Evolutionary conservation across 2,888 invertebrate genomes (phyloP), one percentile per base, ranked within the genome.

Genomic region (Phyllotreta striolata): DNA sequence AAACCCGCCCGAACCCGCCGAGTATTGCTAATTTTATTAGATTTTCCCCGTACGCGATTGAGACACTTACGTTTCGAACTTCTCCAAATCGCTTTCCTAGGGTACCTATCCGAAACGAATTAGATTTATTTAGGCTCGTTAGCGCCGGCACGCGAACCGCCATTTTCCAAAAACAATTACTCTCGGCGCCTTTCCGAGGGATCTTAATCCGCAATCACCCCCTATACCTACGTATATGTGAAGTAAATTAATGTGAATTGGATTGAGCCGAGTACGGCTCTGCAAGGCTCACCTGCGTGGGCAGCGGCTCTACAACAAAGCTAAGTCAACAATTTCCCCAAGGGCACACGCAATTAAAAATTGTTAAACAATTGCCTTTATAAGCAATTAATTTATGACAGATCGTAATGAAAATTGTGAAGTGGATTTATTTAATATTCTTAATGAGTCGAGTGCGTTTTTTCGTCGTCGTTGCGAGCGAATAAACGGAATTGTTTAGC

Each of bases 21-120:
- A 58, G 70, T 69, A 71, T 72, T 66, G 70, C 69, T 71, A 73
- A 71, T 73, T 72, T 72, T 72, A 72, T 71, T 73, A 73, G 70
- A 69, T 71, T 73, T 72, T 68, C 71, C 73, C 71, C 67, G 69
- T 73, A 72, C 70, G 63, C 69, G 68, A 72, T 70, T 71, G 69
- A 73, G 70, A 72, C 70, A 64, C 70, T 72, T 71, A 68, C 65
- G 68, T 65, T 72, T 63, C 54, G 63, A 70, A 69, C 71, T 71
- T 66, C 70, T 73, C 67, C 69, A 70, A 72, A 70, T 70, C 69
- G 66, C 66, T 71, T 72, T 67, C 61, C 62, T 4, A 62, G 68
- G n/a, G 60, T 64, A 55, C 66, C 65, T 66, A 64, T 56, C 64
- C 60, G 64, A 72, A 66, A 66, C 57, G 68, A 72, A 70, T 71